Evolutionary conservation across 30 jellyfish, hydroid and myxozoan genomes (phyloP), one percentile per base, ranked within the genome.

Genomic region (Pelagia noctiluca): DNA sequence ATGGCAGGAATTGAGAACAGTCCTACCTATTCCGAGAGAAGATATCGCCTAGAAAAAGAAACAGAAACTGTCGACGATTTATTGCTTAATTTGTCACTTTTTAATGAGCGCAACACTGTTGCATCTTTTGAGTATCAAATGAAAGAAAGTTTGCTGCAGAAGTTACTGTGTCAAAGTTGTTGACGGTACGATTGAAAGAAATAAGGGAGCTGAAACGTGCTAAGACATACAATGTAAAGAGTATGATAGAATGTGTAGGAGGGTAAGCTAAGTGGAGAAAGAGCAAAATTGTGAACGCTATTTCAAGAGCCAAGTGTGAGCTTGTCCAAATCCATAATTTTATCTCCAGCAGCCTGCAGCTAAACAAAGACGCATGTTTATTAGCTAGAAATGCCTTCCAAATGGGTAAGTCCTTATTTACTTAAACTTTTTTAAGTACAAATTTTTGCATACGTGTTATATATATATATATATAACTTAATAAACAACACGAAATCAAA

Each of bases 1-100:
- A 42, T 42, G 57, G 57, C 57, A 42, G 57, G 57, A 42, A 42
- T 42, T 42, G 57, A 42, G 57, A 42, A 42, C 57, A 42, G 57
- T 42, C 57, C 57, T 16, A 42, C 57, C 16, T 42, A 5, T 42
- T 42, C 57, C 8, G 57, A 42, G 57, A 42, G 57, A 42, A 42
- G 57, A 42, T 5, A 42, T 8, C 57, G 57, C 57, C 8, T 42
- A 42, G 57, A 42, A 42, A 42, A 42, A 42, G 57, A 42, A 42
- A 42, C 57, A 42, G 57, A 42, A 42, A 42, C 16, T 42, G 57
- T 42, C 16, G 57, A 42, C 57, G 57, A 42, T 42, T 42, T 42
- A 16, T 42, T 42, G 16, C 57, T 5, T 42, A 16, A 42, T 42
- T 42, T 42, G 16, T 42, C 57, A 42, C 8, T 42, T 42, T 42